These are phyloP conservation scores for Parnassius smintheus DNA, from an alignment of 2,888 invertebrate species.

Conservation along the genomic window DNA sequence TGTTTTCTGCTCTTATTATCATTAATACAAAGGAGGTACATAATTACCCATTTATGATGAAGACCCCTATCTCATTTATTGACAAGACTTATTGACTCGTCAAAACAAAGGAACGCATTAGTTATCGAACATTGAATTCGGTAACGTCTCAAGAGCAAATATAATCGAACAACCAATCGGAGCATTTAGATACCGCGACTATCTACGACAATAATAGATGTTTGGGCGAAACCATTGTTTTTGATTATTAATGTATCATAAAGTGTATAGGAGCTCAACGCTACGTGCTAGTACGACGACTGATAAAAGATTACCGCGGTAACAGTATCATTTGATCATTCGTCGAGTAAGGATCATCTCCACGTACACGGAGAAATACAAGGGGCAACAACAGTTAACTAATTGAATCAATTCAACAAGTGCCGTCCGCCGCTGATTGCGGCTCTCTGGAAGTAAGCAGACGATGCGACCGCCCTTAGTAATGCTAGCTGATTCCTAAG, in stretches of 20 bases:
- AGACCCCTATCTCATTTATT: slow-evolving; percentile 28
- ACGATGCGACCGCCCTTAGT: slow-evolving; percentile 23
- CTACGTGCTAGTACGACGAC: slow-evolving; percentile 48
- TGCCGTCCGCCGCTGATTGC: slow-evolving; percentile 67
- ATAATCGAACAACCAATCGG: slow-evolving; percentile 64
- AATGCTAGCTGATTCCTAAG: slow-evolving; percentile 26
- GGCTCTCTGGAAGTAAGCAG: slow-evolving; percentile 31
- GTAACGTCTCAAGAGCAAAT: slow-evolving; percentile 55
- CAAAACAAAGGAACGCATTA: slow-evolving; percentile 57
- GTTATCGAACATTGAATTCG: slow-evolving; percentile 42
- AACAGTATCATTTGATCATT: slow-evolving; percentile 68
- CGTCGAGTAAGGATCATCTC: slow-evolving; percentile 54
- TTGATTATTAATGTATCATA: slow-evolving; percentile 32
- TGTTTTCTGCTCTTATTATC: slow-evolving; percentile 1
- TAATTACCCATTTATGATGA: slow-evolving; percentile 25
- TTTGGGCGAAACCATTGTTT: slow-evolving; percentile 54
- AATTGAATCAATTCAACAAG: slow-evolving; percentile 74
- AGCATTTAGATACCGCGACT: slow-evolving; percentile 56
- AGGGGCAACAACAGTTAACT: slow-evolving; percentile 38
- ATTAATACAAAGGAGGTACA: slow-evolving; percentile 18
- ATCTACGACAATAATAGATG: slow-evolving; percentile 46
- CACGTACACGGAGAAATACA: slow-evolving; percentile 25
- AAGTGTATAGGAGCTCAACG: slow-evolving; percentile 33
- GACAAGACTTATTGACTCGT: slow-evolving; percentile 38
- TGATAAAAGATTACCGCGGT: slow-evolving; percentile 75